Base-by-base conservation (phyloP, 2,888 invertebrate genomes). In the Gastrophysa polygoni region DNA sequence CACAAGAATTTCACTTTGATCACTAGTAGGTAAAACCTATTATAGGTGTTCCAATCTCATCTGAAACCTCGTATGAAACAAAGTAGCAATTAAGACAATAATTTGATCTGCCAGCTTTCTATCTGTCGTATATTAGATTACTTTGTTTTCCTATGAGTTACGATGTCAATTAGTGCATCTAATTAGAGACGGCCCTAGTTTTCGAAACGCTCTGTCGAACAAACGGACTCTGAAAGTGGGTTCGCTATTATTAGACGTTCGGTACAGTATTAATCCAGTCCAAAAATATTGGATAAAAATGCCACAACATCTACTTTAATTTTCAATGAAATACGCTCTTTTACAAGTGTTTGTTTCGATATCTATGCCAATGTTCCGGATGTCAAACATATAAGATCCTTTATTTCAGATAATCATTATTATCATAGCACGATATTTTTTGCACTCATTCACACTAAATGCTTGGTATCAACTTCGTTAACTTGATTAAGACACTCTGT, bases 91-190 rank as follows among this genome's bases (percentile, higher is more conserved):
- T 52, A 38, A 38, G 38, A 52, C 21, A 38, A n/a, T n/a, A n/a
- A 38, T 38, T 38, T 14, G 38, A 38, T 38, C 34, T 52, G 51
- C 24, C 54, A 24, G 43, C 28, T 54, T 54, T 54, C 43, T 54
- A 54, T 20, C 18, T 28, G 24, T 17, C 38, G 3, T 43, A 16
- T 16, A 54, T 16, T 54, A 43, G 43, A 54, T 54, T 14, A 20
- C 54, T 47, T 49, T 49, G 21, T 55, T 34, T 46, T 47, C 14
- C 34, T 54, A 52, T 47, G 20, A 54, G 54, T 59, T 59, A 48
- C n/a, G 32, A 55, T 28, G 24, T 48, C 55, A 55, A 59, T 59
- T 55, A 55, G 59, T 20, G 47, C 46, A 47, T 29, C 51, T 24
- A 58, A 51, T 38, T 46, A 59, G 54, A 48, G 43, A 46, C 32